phyloP scores from a whole-genome alignment of 2,888 invertebrate species.

The Cosmia pyralina region DNA sequence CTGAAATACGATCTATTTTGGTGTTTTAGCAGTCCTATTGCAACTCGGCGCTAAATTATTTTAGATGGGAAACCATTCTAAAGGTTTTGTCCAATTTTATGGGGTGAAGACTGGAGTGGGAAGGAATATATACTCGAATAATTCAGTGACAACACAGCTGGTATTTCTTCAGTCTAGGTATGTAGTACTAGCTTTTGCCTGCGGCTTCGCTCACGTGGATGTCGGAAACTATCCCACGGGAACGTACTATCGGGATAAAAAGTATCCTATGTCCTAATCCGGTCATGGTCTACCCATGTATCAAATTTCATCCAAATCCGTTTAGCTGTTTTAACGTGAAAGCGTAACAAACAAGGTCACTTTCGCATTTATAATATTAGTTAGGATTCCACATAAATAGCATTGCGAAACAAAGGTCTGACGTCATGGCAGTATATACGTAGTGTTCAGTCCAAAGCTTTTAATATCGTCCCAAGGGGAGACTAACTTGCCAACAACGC shows the following conservation, averaged over 20 bases:
- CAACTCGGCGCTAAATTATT: slow-evolving; percentile 11
- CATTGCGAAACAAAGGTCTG: not conserved
- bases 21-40: slow-evolving; percentile 12
- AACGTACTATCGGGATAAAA: no score
- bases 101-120: not conserved
- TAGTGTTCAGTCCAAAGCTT: not conserved
- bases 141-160: not conserved
- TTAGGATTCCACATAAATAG: not conserved
- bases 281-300: no score
- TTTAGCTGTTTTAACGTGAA: no score
- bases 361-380: no score
- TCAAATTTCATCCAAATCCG: no score
- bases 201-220: no score
- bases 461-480: not conserved
- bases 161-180: not conserved
- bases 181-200: no score
- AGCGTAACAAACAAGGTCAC: no score
- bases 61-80: not conserved
- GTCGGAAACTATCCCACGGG: no score
- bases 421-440: not conserved
- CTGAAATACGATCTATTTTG: slow-evolving; percentile 1
- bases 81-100: slow-evolving; percentile 7
- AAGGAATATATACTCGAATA: not conserved
- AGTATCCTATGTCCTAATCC: no score
- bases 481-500: not conserved